Base-by-base conservation (phyloP, 2,113 vertebrate species). In the Clarias batrachus region DNA sequence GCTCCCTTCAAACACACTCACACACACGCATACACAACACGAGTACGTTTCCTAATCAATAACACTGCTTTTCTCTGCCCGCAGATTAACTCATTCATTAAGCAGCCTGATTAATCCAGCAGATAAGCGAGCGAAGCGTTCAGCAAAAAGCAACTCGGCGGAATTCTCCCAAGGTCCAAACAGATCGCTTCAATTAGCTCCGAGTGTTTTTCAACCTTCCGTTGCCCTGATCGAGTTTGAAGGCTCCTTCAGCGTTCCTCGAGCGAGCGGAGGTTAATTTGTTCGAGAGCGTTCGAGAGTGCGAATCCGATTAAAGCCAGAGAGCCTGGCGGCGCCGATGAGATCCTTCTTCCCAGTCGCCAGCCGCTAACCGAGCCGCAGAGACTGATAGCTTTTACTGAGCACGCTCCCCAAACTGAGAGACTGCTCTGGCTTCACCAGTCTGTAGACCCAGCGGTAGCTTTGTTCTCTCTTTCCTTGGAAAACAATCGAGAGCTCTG, bases 81-180 rank as follows among this genome's bases (percentile, higher is more conserved):
- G 12, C 56, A 87, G 83, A 89, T 89, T 86, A 86, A 86, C 84
- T 84, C 74, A 79, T 87, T 89, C 86, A 88, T 88, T 88, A 88
- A 77, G 84, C 37, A 52, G 86, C 52, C 86, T 87, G 82, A 84
- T 87, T 87, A 81, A 81, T 89, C 83, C 74, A 73, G 86, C 41
- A 70, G 86, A 73, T 88, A 83, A 89, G 74, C 73, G 68, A 87
- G 68, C 19, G 77, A 82, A 84, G 76, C 66, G 19, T 19, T 76
- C 60, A 7, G 71, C 86, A 78, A 65, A 78, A 65, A 86, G 76
- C 86, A 89, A 73, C 83, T 68, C n/a, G 17, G 30, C 63, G 33
- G 27, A 84, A 87, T 86, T 81, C 89, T 89, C 89, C 33, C 30
- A 89, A 81, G 88, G 77, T 77, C 80, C 81, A 86, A 87, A 80